phyloP scores from a whole-genome alignment of 2,797 vertebrate species.

The Anabas testudineus region DNA sequence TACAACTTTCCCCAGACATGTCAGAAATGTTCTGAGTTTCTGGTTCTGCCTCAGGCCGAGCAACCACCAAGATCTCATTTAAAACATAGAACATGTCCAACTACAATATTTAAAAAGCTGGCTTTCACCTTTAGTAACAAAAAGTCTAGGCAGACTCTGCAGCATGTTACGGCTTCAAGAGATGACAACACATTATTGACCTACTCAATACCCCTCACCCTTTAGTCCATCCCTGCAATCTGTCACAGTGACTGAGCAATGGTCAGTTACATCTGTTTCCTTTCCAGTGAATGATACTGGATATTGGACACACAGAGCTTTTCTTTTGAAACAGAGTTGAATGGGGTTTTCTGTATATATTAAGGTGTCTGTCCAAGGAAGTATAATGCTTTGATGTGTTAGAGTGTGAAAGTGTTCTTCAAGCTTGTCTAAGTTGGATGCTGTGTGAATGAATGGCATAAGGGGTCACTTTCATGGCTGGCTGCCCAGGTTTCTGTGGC shows the following conservation, averaged over 20 bases:
- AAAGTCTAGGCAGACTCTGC: constrained; percentile 3
- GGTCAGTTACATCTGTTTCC: constrained; percentile 40
- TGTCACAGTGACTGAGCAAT: constrained; percentile 14
- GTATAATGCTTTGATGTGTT: constrained; percentile 60
- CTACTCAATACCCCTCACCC: constrained; percentile 3
- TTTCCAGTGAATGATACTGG: constrained; percentile 35
- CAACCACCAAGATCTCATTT: constrained; percentile 11
- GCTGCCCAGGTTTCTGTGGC: constrained; percentile 29
- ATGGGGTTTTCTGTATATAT: constrained; percentile 33
- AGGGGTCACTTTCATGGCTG: constrained; percentile 64
- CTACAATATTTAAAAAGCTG: constrained; percentile 39
- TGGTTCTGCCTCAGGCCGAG: neutral
- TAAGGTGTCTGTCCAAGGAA: constrained; percentile 34
- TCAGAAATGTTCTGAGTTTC: constrained; percentile 20
- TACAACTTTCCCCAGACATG: constrained; percentile 8
- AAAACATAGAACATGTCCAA: neutral
- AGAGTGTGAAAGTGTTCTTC: constrained; percentile 64
- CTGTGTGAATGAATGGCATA: constrained; percentile 43
- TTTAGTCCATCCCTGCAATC: constrained; percentile 11
- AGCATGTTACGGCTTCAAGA: constrained; percentile 20
- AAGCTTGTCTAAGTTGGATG: constrained; percentile 36
- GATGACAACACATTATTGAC: constrained; percentile 34
- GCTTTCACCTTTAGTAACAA: constrained; percentile 45
- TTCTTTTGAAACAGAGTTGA: constrained; percentile 30
- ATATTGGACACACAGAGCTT: constrained; percentile 3